Conservation (phyloP, 1,140 invertebrate species). For the Pseudachorutes palmiensis region DNA sequence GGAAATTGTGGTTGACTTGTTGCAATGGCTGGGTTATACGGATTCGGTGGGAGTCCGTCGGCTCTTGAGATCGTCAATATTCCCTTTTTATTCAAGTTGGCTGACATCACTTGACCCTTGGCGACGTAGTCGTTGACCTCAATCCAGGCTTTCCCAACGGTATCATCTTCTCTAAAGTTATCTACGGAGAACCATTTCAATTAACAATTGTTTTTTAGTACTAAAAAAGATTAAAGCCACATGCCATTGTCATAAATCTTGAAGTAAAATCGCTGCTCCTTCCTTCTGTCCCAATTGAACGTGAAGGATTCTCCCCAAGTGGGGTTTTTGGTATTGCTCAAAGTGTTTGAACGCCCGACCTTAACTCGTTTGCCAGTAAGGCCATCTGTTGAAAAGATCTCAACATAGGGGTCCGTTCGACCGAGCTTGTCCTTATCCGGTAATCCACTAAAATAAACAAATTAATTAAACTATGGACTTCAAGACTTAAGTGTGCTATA, state of each 20-base stretch:
- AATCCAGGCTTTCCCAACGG: conserved; percentile 30
- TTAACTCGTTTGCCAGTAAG: conserved; percentile 13
- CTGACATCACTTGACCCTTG: conserved; percentile 30
- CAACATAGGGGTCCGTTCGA: conserved; percentile 18
- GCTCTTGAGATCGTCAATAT: conserved; percentile 8
- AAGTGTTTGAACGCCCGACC: conserved; percentile 20
- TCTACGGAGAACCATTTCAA: conserved; percentile 13
- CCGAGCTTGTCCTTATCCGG: conserved; percentile 10
- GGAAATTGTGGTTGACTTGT: not conserved
- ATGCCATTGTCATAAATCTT: conserved; percentile 1
- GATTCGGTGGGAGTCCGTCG: not conserved
- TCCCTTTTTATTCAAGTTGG: conserved; percentile 31
- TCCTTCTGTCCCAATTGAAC: conserved; percentile 30
- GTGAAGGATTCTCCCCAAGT: conserved; percentile 32
- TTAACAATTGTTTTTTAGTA: not conserved
- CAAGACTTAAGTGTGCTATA: not conserved
- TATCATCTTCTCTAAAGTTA: conserved; percentile 32
- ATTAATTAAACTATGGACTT: not conserved
- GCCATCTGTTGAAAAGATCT: conserved; percentile 25
- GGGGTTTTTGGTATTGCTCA: conserved; percentile 25
- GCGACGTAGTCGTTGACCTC: conserved; percentile 30
- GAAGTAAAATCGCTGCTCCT: conserved; percentile 18
- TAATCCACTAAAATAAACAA: conserved; percentile 5
- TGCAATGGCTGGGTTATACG: not conserved
- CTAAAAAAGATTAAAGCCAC: not conserved